Evolutionary conservation across 2,113 vertebrate species (phyloP), one percentile per base, ranked within the genome.

Genomic region (Nibea coibor): DNA sequence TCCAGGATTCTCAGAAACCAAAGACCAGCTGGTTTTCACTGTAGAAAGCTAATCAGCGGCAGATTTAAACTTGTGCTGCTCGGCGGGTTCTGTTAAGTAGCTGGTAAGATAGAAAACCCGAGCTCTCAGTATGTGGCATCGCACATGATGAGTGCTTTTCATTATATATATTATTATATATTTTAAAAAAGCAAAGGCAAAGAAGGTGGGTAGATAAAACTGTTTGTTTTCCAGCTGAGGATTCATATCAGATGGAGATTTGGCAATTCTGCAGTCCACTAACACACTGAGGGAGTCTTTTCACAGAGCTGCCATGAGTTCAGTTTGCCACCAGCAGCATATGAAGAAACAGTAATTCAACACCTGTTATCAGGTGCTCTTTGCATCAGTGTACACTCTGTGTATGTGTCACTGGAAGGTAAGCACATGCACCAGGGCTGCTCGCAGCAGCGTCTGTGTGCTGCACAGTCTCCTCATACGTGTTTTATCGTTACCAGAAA

Each of bases 21-120:
- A 31, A 61, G n/a, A 3, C n/a, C n/a, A 53, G 65, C 26, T 82
- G 80, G 10, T 42, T 68, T 77, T 68, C 28, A 45, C 22, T 51
- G 28, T 7, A 22, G 19, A 63, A 39, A 59, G 28, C 11, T 58
- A 50, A 62, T 61, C 59, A 57, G 24, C 11, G 26, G 81, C 35
- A 75, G 43, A 64, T 56, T 45, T 10, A 10, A 53, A 48, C 48
- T 4, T 20, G 47, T 22, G 61, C 6, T 39, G 45, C 66, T 75
- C 67, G 42, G n/a, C n/a, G n/a, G n/a, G n/a, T n/a, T n/a, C n/a
- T n/a, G n/a, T n/a, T n/a, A n/a, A n/a, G n/a, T n/a, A n/a, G n/a
- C n/a, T n/a, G n/a, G n/a, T n/a, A n/a, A n/a, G n/a, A n/a, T n/a
- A n/a, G n/a, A n/a, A n/a, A n/a, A n/a, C n/a, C n/a, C n/a, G n/a